Evolutionary conservation across 2,888 invertebrate genomes (phyloP).

Genomic region (Nudaria mundana): DNA sequence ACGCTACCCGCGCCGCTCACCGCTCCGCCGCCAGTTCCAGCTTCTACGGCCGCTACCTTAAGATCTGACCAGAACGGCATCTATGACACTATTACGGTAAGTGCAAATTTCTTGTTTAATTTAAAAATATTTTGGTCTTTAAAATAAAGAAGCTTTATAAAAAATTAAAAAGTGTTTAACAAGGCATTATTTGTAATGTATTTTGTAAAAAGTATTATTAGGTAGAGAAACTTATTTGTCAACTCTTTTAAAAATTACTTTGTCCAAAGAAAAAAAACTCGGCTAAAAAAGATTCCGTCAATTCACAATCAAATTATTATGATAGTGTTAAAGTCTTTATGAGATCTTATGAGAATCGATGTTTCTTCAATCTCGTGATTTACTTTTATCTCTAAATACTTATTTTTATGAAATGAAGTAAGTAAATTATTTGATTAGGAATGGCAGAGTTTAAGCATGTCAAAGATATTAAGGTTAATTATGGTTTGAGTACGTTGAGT

Average conservation of each 20-base stretch:
- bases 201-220: too few species aligned
- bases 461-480: too few species aligned
- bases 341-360: slow-evolving; percentile 8
- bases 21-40: slow-evolving; percentile 43
- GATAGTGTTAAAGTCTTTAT: slow-evolving; percentile 3
- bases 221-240: too few species aligned
- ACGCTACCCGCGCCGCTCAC: slow-evolving; percentile 43
- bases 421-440: slow-evolving; percentile 21
- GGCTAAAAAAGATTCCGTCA: too few species aligned
- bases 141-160: too few species aligned
- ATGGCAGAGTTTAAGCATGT: neutral
- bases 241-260: too few species aligned
- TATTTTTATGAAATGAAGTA: slow-evolving; percentile 23
- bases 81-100: slow-evolving; percentile 75
- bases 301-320: too few species aligned
- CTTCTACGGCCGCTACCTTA: slow-evolving; percentile 41
- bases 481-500: too few species aligned
- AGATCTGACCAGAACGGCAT: slow-evolving; percentile 68
- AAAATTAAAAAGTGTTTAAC: too few species aligned
- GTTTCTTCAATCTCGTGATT: slow-evolving; percentile 23
- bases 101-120: too few species aligned
- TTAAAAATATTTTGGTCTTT: slow-evolving; percentile 6
- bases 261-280: too few species aligned
- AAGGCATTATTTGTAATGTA: too few species aligned
- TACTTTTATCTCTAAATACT: slow-evolving; percentile 30